phyloP scores from a whole-genome alignment of 2,797 vertebrate species.

The Falco novaeseelandiae region DNA sequence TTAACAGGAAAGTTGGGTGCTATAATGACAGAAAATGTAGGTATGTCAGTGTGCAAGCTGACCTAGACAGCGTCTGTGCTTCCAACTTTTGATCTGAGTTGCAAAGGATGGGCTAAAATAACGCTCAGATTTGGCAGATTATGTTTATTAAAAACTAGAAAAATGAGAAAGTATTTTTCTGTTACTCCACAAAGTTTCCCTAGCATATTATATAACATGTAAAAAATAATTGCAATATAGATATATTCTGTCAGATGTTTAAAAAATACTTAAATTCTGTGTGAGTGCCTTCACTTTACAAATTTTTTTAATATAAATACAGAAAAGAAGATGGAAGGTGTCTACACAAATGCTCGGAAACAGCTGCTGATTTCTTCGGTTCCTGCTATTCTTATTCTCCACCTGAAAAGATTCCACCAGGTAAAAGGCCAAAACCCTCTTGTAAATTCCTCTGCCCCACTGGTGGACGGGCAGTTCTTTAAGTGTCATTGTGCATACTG shows the following conservation, averaged over 20 bases:
- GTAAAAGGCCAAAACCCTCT: constrained; percentile 70
- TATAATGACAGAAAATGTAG: neutral
- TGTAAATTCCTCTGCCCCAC: neutral
- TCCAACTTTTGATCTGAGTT: neutral
- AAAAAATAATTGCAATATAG: neutral
- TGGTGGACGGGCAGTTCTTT: neutral
- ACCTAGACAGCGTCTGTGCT: neutral
- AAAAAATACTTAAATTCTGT: neutral
- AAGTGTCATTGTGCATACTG: neutral
- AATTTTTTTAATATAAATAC: constrained; percentile 41
- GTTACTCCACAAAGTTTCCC: neutral
- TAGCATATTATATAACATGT: neutral
- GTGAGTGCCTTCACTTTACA: neutral
- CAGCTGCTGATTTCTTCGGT: constrained; percentile 93
- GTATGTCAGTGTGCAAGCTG: neutral
- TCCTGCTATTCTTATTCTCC: constrained; percentile 92
- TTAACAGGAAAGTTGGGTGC: neutral
- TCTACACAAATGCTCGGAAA: constrained; percentile 95
- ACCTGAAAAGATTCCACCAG: constrained; percentile 98
- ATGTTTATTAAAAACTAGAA: neutral
- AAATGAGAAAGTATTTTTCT: neutral
- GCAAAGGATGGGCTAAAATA: neutral
- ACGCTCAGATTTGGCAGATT: neutral
- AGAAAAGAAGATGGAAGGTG: constrained; percentile 88
- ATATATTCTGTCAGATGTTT: neutral